Evolutionary conservation across 2,888 invertebrate genomes (phyloP).

Genomic region (Pocota personata): DNA sequence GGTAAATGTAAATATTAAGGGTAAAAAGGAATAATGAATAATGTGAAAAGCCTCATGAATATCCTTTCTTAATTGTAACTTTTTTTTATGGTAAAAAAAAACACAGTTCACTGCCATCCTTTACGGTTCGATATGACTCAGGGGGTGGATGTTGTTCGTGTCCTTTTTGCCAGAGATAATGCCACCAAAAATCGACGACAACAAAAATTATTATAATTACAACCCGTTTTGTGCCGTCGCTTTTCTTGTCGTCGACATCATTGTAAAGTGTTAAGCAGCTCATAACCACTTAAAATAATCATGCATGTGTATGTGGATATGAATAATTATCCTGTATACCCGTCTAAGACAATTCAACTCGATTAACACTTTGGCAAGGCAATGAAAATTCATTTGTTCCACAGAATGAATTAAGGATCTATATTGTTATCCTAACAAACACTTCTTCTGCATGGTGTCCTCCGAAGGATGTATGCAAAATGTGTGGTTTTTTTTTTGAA

Average conservation of each 20-base stretch:
- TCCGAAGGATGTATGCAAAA: constrained; percentile 16
- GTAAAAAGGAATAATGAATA: constrained; percentile 9
- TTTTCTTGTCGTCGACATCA: constrained; percentile 8
- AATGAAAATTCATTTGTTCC: constrained; percentile 59
- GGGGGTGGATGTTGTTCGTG: not conserved
- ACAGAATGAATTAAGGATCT: constrained; percentile 39
- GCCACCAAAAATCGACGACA: constrained; percentile 23
- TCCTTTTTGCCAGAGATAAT: not conserved
- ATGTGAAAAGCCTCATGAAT: constrained; percentile 3
- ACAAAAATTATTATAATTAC: constrained; percentile 29
- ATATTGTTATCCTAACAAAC: constrained; percentile 27
- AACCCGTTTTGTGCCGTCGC: not conserved
- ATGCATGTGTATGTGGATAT: constrained; percentile 28
- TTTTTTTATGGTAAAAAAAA: not conserved
- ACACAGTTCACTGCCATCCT: not conserved
- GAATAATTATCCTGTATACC: constrained; percentile 46
- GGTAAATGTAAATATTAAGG: constrained; percentile 21
- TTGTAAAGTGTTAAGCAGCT: constrained; percentile 49
- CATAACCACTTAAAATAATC: constrained; percentile 62
- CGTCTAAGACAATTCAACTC: constrained; percentile 20
- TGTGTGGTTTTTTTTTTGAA: constrained; percentile 2
- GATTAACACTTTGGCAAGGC: constrained; percentile 47
- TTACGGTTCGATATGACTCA: not conserved
- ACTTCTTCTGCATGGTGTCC: not conserved
- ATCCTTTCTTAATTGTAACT: not conserved